Evolutionary conservation across 37 sponge, comb jelly and placozoan genomes (phyloP).

Genomic region (Diacarnus erythraeanus): DNA sequence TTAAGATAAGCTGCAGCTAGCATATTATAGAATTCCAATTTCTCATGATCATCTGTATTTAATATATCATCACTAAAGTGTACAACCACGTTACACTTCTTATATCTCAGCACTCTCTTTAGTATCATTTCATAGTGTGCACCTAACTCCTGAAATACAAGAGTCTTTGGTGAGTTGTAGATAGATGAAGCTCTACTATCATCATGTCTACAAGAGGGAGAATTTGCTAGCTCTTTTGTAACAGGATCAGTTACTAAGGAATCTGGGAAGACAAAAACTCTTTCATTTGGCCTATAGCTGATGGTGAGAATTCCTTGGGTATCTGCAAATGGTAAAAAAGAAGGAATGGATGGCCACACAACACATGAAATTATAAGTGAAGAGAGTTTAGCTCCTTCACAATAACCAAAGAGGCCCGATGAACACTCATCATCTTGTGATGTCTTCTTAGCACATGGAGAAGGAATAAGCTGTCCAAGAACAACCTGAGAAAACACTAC

Average conservation of each 20-base stretch:
- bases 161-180: neutral
- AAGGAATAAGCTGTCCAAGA: slow-evolving; percentile 26
- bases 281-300: slow-evolving; percentile 15
- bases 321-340: neutral
- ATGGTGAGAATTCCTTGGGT: slow-evolving; percentile 24
- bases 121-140: neutral
- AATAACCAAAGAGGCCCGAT: neutral
- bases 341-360: slow-evolving; percentile 25
- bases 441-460: neutral
- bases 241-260: neutral
- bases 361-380: slow-evolving; percentile 24
- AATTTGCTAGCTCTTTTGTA: too few relatives aligned
- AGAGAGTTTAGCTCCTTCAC: neutral
- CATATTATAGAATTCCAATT: neutral
- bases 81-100: neutral
- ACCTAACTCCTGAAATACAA: neutral
- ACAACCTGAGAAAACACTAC: slow-evolving; percentile 36
- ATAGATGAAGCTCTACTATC: neutral
- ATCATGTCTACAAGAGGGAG: too few relatives aligned
- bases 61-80: neutral
- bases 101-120: neutral
- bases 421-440: neutral
- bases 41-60: neutral
- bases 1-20: neutral
- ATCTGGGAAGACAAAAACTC: slow-evolving; percentile 28